phyloP scores from a whole-genome alignment of 2,113 vertebrate species.

The Percina caprodes region DNA sequence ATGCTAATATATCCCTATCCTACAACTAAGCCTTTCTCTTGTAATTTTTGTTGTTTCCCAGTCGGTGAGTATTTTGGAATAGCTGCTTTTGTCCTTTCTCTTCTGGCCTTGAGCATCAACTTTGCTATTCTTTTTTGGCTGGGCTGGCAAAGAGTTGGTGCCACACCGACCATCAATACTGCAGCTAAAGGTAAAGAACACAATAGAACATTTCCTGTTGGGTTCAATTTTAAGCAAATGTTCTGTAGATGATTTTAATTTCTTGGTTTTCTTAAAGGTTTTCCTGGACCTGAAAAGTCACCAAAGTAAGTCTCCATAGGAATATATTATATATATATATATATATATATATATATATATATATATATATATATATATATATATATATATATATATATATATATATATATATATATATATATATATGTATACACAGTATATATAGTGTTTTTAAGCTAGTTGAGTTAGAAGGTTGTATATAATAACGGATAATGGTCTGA shows the following conservation, averaged over 20 bases:
- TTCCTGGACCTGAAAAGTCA: conserved; percentile 5
- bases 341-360: background rate
- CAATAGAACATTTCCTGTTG: background rate
- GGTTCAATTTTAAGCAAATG: background rate
- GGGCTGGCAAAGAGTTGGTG: background rate
- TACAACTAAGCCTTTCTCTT: background rate
- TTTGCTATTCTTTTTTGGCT: conserved; percentile 40
- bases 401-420: background rate
- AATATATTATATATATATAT: background rate
- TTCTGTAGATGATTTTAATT: background rate
- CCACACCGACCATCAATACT: background rate
- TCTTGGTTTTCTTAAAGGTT: conserved; percentile 29
- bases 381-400: no score
- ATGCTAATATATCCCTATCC: background rate
- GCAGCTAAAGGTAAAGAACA: conserved; percentile 49
- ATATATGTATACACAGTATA: no score
- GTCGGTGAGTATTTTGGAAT: conserved; percentile 51
- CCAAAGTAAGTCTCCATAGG: conserved; percentile 61
- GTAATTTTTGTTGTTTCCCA: conserved; percentile 21
- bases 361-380: background rate
- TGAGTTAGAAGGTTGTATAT: background rate
- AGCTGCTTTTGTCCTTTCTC: conserved; percentile 41
- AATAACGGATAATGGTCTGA: background rate
- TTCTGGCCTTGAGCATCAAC: conserved; percentile 46
- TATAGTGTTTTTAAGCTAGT: background rate